Conservation (phyloP, 2,888 invertebrate genomes). For the Scaptomyza flava region DNA sequence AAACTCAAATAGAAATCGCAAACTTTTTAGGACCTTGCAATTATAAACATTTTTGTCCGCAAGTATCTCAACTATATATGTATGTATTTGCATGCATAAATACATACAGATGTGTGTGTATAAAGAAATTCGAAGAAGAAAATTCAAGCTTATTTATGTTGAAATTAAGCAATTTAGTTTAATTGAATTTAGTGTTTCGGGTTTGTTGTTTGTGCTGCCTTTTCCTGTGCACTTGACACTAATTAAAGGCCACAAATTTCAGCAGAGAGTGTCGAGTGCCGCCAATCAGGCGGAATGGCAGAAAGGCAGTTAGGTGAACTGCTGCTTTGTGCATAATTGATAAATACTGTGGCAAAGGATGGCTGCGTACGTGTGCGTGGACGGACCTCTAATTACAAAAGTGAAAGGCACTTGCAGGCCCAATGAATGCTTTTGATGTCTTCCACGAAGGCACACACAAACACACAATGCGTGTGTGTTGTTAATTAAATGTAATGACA, state of each 20-base stretch:
- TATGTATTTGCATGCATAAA: neutral
- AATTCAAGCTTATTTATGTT: conserved; percentile 44
- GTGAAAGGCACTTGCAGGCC: conserved; percentile 15
- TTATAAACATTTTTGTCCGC: conserved; percentile 50
- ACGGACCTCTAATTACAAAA: conserved; percentile 57
- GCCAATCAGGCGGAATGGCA: conserved; percentile 49
- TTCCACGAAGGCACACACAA: neutral
- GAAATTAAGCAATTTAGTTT: conserved; percentile 42
- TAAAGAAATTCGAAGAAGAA: conserved; percentile 8
- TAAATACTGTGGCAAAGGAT: conserved; percentile 39
- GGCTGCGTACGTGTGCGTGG: neutral
- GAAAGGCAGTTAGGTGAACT: neutral
- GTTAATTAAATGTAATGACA: conserved; percentile 77
- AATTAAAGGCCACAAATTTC: conserved; percentile 53
- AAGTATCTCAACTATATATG: neutral
- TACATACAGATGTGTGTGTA: neutral
- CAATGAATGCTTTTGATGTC: conserved; percentile 65
- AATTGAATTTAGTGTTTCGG: conserved; percentile 47
- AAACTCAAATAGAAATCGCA: conserved; percentile 66
- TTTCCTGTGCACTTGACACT: conserved; percentile 41
- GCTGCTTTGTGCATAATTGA: conserved; percentile 65
- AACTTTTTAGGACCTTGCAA: conserved; percentile 63
- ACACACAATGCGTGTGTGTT: conserved; percentile 29
- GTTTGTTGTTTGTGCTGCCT: conserved; percentile 3
- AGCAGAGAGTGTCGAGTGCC: conserved; percentile 1